These are phyloP conservation scores for Hoplostethus atlanticus DNA, from an alignment of 2,797 vertebrate species.

Conservation along the genomic window DNA sequence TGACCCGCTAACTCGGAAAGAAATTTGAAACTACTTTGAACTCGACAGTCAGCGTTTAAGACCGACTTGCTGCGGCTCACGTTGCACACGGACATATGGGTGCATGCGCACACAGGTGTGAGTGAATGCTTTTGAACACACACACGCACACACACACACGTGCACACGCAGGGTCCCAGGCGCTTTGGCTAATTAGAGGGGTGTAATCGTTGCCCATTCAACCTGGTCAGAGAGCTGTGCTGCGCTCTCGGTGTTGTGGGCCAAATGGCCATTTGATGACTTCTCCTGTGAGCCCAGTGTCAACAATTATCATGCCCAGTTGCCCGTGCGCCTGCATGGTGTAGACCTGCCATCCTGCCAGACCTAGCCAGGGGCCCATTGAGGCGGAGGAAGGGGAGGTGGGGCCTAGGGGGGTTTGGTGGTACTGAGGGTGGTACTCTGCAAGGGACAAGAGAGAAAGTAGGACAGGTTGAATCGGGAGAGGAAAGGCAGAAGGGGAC, in stretches of 20 bases:
- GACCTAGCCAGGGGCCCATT: conserved; percentile 28
- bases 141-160: conserved; percentile 11
- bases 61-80: conserved; percentile 30
- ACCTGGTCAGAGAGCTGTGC: conserved; percentile 18
- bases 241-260: conserved; percentile 2
- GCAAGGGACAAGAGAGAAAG: conserved; percentile 8
- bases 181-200: conserved; percentile 45
- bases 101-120: conserved; percentile 10
- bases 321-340: conserved; percentile 32
- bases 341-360: neutral
- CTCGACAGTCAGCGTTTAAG: conserved; percentile 32
- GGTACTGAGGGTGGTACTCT: neutral
- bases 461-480: neutral
- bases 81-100: conserved; percentile 30
- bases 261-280: conserved; percentile 40
- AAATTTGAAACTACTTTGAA: conserved; percentile 34
- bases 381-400: conserved; percentile 20
- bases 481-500: neutral
- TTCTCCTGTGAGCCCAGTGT: conserved; percentile 36
- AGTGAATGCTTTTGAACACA: neutral
- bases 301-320: conserved; percentile 44
- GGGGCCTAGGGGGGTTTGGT: neutral
- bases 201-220: conserved; percentile 43
- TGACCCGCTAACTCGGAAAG: conserved; percentile 7
- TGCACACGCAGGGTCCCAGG: conserved; percentile 16